phyloP scores from a whole-genome alignment of 2,888 invertebrate genomes.

The Leptinotarsa rubiginosa region DNA sequence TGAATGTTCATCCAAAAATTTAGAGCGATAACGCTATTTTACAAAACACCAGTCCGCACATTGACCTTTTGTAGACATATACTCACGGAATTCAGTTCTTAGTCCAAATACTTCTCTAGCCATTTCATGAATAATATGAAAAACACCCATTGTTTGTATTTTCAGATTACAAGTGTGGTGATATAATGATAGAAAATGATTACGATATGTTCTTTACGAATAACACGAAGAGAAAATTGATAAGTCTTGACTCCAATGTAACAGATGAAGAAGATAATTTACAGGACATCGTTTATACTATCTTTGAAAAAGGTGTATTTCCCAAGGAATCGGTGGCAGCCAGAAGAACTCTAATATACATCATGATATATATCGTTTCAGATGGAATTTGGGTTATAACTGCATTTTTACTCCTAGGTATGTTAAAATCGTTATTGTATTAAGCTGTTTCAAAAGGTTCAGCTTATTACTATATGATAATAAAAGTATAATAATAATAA shows the following conservation, averaged over 20 bases:
- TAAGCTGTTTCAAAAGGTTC: no score
- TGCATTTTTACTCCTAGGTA: conserved; percentile 56
- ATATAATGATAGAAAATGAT: conserved; percentile 35
- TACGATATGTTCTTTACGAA: conserved; percentile 30
- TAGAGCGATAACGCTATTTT: no score
- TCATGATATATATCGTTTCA: conserved; percentile 48
- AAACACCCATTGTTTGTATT: background rate
- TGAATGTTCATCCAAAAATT: no score
- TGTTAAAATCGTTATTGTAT: background rate
- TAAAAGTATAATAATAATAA: no score
- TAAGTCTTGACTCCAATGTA: conserved; percentile 27
- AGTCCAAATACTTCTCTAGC: no score
- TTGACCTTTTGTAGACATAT: no score
- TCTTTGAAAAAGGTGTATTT: conserved; percentile 45
- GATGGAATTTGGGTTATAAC: conserved; percentile 58
- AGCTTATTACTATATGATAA: no score
- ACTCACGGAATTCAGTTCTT: no score
- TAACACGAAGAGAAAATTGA: conserved; percentile 22
- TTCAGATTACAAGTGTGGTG: conserved; percentile 49
- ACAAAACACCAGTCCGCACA: no score
- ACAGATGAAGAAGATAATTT: conserved; percentile 39
- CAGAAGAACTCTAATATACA: conserved; percentile 47
- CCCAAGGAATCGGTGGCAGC: conserved; percentile 46
- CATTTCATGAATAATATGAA: no score
- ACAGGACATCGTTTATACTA: conserved; percentile 45